Evolutionary conservation across 2,888 invertebrate genomes (phyloP), one percentile per base, ranked within the genome.

Genomic region (Volucella inflata): DNA sequence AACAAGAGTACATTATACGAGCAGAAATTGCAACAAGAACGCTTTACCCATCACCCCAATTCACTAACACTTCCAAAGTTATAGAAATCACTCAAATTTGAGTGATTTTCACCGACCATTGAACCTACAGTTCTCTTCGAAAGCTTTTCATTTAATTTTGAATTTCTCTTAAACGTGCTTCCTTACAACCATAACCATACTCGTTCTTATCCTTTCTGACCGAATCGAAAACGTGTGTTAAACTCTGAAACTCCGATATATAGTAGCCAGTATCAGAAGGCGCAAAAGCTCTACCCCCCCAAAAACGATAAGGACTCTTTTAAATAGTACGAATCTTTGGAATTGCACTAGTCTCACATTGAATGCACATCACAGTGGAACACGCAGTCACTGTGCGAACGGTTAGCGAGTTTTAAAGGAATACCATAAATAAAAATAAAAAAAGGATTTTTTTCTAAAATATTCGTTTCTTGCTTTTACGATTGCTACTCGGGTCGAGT

Each of bases 271-370:
- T 17, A 30, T 9, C 50, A 44, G 36, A 44, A 65, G 60, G 14
- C 57, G 10, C 14, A 67, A 72, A 85, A 85, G 81, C 85, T 85
- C 30, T 64, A 16, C 57, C 65, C 67, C 48, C 62, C 42, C 75
- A n/a, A 30, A 30, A 30, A 30, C 30, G 65, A 77, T 67, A 80
- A 85, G 76, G 85, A 81, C 80, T 81, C 76, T 81, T 74, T 76
- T 78, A 85, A 81, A 85, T 77, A 81, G 71, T 81, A 76, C 46
- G 76, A 76, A 77, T 59, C 42, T 76, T 81, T 68, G n/a, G 57
- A 81, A 81, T 81, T 85, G 81, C 72, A 67, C 57, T 85, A 85
- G 85, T 85, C 85, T 81, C 81, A 85, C 68, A 64, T 81, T 81
- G 85, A 85, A 81, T 85, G 85, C 72, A 81, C 72, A 57, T 72